phyloP scores from a whole-genome alignment of 1,140 invertebrate species.

The Chionoecetes opilio region DNA sequence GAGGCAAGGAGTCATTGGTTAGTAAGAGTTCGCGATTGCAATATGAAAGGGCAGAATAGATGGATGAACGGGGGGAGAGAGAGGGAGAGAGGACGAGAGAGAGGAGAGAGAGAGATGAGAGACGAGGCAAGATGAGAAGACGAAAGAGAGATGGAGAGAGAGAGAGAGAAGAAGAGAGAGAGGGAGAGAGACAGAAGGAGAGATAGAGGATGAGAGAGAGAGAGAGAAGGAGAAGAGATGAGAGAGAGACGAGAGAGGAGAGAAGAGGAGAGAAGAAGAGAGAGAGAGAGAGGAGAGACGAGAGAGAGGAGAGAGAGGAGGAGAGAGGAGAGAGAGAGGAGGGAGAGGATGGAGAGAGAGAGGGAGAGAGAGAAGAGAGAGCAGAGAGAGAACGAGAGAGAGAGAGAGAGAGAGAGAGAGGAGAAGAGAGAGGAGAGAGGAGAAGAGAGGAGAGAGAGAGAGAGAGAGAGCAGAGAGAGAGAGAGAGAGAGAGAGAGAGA shows the following conservation, averaged over 20 bases:
- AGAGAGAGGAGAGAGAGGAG: neutral
- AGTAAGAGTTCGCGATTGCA: neutral
- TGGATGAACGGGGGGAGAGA: neutral
- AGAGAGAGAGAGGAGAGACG: neutral
- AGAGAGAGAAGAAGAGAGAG: neutral
- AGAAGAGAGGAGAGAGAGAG: neutral
- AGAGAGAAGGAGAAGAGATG: neutral
- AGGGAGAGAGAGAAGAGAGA: neutral
- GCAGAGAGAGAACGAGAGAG: no score
- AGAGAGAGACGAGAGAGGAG: neutral
- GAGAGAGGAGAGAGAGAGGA: neutral
- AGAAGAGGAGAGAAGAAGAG: neutral
- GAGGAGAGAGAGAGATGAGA: neutral
- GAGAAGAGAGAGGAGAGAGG: neutral
- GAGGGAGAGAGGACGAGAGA: neutral
- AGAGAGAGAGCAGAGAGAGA: neutral
- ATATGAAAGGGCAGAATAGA: no score
- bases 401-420: neutral
- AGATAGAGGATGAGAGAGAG: neutral
- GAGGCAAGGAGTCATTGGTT: neutral
- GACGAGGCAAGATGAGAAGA: neutral
- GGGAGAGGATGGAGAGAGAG: neutral
- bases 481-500: neutral
- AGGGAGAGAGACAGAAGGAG: conserved; percentile 29
- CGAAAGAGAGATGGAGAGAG: neutral